A percentile compares a stretch with the other conserved stretches of the same genome.
These are phyloP conservation scores for Drosophila aff. DNA, from an alignment of 1,140 invertebrate genomes.

Conservation along the genomic window DNA sequence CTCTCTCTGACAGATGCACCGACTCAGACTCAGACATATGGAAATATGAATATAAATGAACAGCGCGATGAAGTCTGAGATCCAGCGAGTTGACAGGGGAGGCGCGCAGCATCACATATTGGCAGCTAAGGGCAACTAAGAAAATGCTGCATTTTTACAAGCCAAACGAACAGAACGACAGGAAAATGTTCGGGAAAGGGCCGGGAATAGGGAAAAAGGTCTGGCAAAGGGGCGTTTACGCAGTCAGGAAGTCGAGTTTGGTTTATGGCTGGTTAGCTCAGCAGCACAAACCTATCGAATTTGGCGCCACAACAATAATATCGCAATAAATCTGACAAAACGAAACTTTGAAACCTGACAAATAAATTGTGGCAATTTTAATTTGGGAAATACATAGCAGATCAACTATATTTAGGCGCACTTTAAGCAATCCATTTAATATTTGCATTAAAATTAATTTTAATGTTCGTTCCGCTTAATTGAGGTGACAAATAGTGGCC, in stretches of 20 bases:
- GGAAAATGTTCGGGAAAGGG: too few relatives aligned
- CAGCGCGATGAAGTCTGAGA: conserved; percentile 63
- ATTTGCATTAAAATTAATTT: conserved; percentile 46
- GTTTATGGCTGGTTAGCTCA: neutral
- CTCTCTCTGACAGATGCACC: conserved; percentile 43
- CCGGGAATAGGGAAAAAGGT: neutral
- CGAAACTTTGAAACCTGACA: neutral
- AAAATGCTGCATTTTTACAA: conserved; percentile 2
- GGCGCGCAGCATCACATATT: neutral
- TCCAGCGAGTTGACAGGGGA: conserved; percentile 9
- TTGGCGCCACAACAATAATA: neutral
- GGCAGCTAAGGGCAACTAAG: conserved; percentile 5
- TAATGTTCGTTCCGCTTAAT: conserved; percentile 43
- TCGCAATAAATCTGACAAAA: neutral
- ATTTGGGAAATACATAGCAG: neutral
- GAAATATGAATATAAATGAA: conserved; percentile 83
- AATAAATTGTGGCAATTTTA: conserved; percentile 32
- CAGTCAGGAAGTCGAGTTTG: neutral
- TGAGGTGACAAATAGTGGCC: conserved; percentile 34
- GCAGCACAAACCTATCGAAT: conserved; percentile 1
- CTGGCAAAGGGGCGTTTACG: neutral
- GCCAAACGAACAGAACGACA: neutral
- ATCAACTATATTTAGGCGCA: neutral
- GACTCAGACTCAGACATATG: conserved; percentile 54
- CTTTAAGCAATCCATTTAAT: conserved; percentile 36